Conservation (phyloP, 2,113 vertebrate genomes). For the Suncus etruscus region DNA sequence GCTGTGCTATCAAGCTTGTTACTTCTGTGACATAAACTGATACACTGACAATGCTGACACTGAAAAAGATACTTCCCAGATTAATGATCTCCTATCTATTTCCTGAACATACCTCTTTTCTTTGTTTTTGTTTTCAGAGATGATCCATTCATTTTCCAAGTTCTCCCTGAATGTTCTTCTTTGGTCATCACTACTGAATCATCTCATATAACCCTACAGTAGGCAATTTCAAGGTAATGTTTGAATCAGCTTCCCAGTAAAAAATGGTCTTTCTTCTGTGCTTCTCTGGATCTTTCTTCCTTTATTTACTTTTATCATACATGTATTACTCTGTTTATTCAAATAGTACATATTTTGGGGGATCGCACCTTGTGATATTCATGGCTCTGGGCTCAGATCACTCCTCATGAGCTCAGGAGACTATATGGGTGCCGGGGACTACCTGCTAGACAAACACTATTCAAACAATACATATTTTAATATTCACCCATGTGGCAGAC, state of each 20-base stretch:
- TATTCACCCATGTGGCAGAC: not conserved
- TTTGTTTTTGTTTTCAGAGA: not conserved
- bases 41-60: not conserved
- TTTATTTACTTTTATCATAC: not conserved
- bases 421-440: no score
- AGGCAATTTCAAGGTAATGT: not conserved
- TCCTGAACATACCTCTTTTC: not conserved
- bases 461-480: not conserved
- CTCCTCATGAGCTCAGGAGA: no score
- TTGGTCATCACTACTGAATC: not conserved
- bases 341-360: not conserved
- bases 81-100: not conserved
- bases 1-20: not conserved
- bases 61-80: not conserved
- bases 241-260: not conserved
- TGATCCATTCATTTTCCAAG: not conserved
- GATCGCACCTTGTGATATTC: no score
- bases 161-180: not conserved
- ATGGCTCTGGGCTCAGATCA: no score
- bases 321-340: slow-evolving; percentile 6
- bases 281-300: not conserved
- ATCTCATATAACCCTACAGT: not conserved
- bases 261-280: not conserved
- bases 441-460: no score
- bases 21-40: not conserved